Percentiles rank a stretch among this genome's conserved stretches.
These are phyloP conservation scores for Plebejus argus DNA, from an alignment of 2,888 invertebrate species.

Conservation along the genomic window DNA sequence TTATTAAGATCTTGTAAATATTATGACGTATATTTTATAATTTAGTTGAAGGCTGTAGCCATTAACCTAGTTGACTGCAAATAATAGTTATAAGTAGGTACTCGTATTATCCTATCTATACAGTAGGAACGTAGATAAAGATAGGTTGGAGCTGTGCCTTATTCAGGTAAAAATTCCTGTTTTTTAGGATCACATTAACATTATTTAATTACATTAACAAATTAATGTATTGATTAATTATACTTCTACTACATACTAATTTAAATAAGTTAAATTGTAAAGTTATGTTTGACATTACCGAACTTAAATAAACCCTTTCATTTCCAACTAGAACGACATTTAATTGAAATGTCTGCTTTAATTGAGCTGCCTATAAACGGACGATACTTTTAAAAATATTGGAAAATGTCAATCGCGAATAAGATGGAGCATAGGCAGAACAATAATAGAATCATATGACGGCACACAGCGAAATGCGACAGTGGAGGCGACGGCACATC, in stretches of 20 bases:
- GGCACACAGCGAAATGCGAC: slow-evolving; percentile 48
- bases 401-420: slow-evolving; percentile 30
- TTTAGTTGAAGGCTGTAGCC: background rate
- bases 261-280: too few species aligned
- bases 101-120: too few species aligned
- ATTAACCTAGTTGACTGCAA: background rate
- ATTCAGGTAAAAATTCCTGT: too few species aligned
- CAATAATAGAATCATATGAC: slow-evolving; percentile 46
- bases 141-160: too few species aligned
- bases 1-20: background rate
- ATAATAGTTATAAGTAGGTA: too few species aligned
- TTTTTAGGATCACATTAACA: too few species aligned
- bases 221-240: too few species aligned
- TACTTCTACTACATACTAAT: too few species aligned
- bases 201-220: too few species aligned
- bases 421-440: slow-evolving; percentile 34
- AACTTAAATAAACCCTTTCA: background rate
- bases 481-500: slow-evolving; percentile 46
- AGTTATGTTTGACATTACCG: background rate
- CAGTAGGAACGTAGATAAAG: too few species aligned
- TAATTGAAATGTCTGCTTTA: slow-evolving; percentile 1
- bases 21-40: background rate
- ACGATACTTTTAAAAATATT: background rate
- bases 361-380: background rate
- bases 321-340: background rate